Evolutionary conservation across 1,140 invertebrate genomes (phyloP).

Genomic region (Leptinotarsa texana): DNA sequence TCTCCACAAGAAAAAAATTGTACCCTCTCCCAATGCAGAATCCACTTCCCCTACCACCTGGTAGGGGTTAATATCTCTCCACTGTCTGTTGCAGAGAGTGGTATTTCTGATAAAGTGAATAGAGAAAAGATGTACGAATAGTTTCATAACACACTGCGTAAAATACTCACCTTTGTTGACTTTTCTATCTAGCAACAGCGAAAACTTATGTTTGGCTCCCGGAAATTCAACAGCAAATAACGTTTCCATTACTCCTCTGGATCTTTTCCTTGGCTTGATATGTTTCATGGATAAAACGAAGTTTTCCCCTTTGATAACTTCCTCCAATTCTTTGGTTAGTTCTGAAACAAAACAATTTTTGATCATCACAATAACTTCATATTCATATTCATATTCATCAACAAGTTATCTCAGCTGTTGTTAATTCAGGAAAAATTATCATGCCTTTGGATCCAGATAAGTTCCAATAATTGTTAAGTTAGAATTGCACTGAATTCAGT

Average conservation of each 20-base stretch:
- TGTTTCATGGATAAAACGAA: constrained; percentile 67
- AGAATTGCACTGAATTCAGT: too few species aligned
- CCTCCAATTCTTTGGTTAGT: constrained; percentile 61
- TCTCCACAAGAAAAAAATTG: too few species aligned
- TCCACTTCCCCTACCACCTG: too few species aligned
- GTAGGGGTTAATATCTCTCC: too few species aligned
- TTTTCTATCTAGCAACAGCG: constrained; percentile 67
- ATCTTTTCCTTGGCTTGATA: constrained; percentile 62
- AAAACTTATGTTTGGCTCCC: constrained; percentile 65
- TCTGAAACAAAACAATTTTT: constrained; percentile 55
- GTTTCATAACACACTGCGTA: too few species aligned
- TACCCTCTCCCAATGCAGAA: too few species aligned
- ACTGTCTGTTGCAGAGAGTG: too few species aligned
- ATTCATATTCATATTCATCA: background rate
- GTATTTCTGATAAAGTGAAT: too few species aligned
- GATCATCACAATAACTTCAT: background rate
- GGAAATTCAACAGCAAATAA: constrained; percentile 69
- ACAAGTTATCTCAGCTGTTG: background rate
- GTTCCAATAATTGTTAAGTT: too few species aligned
- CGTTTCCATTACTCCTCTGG: constrained; percentile 61
- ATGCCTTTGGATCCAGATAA: background rate
- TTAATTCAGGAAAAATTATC: background rate
- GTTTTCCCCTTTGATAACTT: constrained; percentile 62
- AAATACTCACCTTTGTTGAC: constrained; percentile 63
- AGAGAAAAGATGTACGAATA: too few species aligned